Conservation (phyloP, 2,888 invertebrate genomes). For the Rhorus exstirpatorius region DNA sequence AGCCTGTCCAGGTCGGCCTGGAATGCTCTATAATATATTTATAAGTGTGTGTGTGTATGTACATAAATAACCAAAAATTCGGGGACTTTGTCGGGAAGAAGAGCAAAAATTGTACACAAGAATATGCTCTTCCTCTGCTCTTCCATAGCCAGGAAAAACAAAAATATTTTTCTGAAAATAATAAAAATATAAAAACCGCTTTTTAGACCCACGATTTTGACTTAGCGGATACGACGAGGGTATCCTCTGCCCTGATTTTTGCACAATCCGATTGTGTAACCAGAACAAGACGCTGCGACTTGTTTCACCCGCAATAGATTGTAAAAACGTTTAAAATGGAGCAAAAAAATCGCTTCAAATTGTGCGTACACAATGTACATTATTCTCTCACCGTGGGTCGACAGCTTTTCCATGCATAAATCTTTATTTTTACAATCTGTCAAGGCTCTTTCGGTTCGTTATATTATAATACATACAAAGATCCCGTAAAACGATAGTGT, state of each 20-base stretch:
- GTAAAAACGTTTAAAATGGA: constrained; percentile 70
- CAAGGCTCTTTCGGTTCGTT: constrained; percentile 1
- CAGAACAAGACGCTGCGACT: constrained; percentile 2
- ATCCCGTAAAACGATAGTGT: constrained; percentile 2
- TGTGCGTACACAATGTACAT: background rate
- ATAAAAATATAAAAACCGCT: constrained; percentile 67
- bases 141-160: constrained; percentile 16
- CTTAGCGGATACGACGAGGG: background rate
- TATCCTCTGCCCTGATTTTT: constrained; percentile 17
- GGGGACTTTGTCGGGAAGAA: no score
- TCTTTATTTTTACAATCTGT: constrained; percentile 36
- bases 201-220: background rate
- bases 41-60: no score
- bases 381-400: background rate
- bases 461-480: background rate
- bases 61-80: no score
- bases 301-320: constrained; percentile 57
- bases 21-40: no score
- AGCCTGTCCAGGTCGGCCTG: no score
- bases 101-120: constrained; percentile 12
- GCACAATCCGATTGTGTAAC: constrained; percentile 3
- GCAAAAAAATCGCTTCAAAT: constrained; percentile 56
- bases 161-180: constrained; percentile 50
- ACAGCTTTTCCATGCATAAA: constrained; percentile 21
- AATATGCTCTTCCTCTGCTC: constrained; percentile 26